A percentile compares a stretch with the other conserved stretches of the same genome.
phyloP scores from a whole-genome alignment of 2,888 invertebrate species.

The Hirudinaria manillensis region DNA sequence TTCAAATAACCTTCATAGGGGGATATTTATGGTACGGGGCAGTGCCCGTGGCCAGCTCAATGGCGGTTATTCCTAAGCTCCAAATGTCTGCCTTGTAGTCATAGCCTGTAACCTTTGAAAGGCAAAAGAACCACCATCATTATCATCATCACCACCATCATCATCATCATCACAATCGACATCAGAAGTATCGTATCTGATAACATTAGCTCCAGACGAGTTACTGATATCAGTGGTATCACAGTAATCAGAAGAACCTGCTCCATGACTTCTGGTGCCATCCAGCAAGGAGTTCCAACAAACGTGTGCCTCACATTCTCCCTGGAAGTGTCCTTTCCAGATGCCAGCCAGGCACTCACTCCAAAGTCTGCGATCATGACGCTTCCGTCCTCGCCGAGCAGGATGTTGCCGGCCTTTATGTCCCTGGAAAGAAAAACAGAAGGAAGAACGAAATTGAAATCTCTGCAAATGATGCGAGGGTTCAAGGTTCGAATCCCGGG shows the following conservation, averaged over 20 bases:
- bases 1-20: constrained; percentile 73
- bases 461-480: background rate
- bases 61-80: constrained; percentile 92
- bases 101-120: constrained; percentile 67
- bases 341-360: constrained; percentile 92
- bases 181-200: too few relatives aligned
- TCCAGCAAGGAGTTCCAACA: constrained; percentile 98
- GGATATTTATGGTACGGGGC: constrained; percentile 98
- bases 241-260: constrained; percentile 44
- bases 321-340: constrained; percentile 79
- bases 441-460: constrained; percentile 20
- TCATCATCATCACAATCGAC: too few relatives aligned
- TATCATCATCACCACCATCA: too few relatives aligned
- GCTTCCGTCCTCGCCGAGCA: constrained; percentile 87
- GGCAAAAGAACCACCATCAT: background rate
- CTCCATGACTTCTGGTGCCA: constrained; percentile 97
- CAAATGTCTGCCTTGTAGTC: constrained; percentile 94
- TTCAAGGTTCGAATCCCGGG: background rate
- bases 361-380: constrained; percentile 99
- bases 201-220: too few relatives aligned
- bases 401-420: constrained; percentile 94
- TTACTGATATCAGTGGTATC: background rate
- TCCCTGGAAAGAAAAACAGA: constrained; percentile 63
- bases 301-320: constrained; percentile 95
- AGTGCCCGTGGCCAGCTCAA: constrained; percentile 90